phyloP scores from a whole-genome alignment of 2,888 invertebrate genomes.

The Gortyna flavago region DNA sequence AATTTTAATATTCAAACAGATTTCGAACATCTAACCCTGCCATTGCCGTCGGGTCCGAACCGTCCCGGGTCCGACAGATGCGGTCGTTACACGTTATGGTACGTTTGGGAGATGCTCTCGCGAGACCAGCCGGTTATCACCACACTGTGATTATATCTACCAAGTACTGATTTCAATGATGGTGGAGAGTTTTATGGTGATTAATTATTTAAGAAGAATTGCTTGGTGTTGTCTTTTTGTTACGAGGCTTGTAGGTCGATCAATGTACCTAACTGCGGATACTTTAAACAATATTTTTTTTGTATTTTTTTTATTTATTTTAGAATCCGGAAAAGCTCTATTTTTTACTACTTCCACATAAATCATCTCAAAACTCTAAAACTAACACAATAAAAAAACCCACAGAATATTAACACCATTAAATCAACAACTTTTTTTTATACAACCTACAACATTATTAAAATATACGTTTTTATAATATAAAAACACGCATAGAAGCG shows the following conservation, averaged over 20 bases:
- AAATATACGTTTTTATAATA: conserved; percentile 46
- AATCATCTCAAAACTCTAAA: conserved; percentile 5
- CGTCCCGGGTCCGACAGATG: conserved; percentile 78
- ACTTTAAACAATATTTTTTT: neutral
- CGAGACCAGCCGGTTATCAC: conserved; percentile 68
- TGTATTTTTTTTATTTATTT: neutral
- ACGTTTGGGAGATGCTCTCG: conserved; percentile 79
- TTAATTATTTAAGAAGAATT: conserved; percentile 49
- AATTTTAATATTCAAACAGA: conserved; percentile 24
- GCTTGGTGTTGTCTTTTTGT: neutral
- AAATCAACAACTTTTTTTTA: conserved; percentile 23
- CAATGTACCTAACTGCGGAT: neutral
- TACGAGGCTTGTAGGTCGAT: neutral
- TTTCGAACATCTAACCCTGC: conserved; percentile 50
- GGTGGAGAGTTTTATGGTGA: conserved; percentile 43
- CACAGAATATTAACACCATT: neutral
- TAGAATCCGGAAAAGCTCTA: neutral
- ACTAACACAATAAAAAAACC: conserved; percentile 6
- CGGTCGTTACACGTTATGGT: conserved; percentile 82
- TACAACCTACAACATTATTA: conserved; percentile 29
- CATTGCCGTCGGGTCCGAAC: conserved; percentile 48
- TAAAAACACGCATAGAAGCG: conserved; percentile 52
- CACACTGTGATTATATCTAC: conserved; percentile 64
- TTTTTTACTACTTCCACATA: neutral
- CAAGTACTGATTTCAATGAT: conserved; percentile 63